A percentile compares a stretch with the other conserved stretches of the same genome.
These are phyloP conservation scores for Trachops cirrhosus DNA, from an alignment of 2,797 vertebrate species.

Conservation along the genomic window DNA sequence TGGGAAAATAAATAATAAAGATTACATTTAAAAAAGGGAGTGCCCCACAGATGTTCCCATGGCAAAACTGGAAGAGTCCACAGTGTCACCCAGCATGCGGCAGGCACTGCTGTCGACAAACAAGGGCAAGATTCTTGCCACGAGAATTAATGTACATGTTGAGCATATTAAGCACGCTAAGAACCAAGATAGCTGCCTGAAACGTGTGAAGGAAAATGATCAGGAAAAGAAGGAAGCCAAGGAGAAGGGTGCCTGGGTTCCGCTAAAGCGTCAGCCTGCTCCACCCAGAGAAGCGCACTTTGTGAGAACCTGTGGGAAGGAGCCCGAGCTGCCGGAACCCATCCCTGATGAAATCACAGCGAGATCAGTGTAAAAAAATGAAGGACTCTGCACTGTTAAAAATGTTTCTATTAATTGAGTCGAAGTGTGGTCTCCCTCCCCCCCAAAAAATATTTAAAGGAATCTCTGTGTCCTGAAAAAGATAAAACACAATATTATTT, in stretches of 20 bases:
- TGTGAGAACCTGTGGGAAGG: neutral
- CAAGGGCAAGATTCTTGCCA: neutral
- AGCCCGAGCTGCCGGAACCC: neutral
- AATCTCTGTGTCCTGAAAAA: neutral
- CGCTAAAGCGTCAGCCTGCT: neutral
- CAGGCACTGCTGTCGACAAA: neutral
- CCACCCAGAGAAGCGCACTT: neutral
- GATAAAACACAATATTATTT: neutral
- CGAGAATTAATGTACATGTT: neutral
- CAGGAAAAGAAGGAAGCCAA: neutral
- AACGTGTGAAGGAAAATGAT: neutral
- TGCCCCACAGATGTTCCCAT: neutral
- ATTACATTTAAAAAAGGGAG: too few species aligned
- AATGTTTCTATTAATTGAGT: neutral
- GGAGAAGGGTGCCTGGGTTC: neutral
- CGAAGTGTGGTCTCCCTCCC: neutral
- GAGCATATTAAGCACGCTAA: neutral
- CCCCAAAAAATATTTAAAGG: neutral
- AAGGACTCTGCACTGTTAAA: neutral
- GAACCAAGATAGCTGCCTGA: neutral
- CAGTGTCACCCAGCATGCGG: neutral
- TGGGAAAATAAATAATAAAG: too few species aligned
- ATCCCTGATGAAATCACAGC: neutral
- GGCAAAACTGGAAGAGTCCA: neutral
- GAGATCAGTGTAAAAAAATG: neutral